Base-by-base conservation (phyloP, 1,140 invertebrate species). In the Phymorhynchus buccinoides region DNA sequence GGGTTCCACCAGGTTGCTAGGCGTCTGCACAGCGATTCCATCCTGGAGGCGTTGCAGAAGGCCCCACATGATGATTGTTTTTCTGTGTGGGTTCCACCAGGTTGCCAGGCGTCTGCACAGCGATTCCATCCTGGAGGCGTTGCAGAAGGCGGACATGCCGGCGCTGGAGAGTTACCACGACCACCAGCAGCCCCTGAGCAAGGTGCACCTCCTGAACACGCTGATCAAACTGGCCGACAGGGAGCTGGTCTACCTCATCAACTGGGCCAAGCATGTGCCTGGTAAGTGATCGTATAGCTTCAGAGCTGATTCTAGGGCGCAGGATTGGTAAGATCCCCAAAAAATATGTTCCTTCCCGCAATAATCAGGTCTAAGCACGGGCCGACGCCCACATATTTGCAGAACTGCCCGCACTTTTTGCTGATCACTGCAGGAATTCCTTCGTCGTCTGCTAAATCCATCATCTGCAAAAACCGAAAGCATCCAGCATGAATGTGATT, bases 211-310 rank as follows among this genome's bases (percentile, higher is more conserved):
- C 30, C 87, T 92, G 32, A 89, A 90, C 66, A 91, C 90, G 7
- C 88, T 93, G 30, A 87, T 91, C 52, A 91, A 91, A 85, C 80
- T 93, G 41, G 90, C 90, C 27, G 91, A 93, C 83, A 86, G 88
- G 66, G 91, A 93, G 85, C 88, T 93, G 12, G 89, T 92, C 4
- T 89, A 91, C 81, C 86, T 92, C 3, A 92, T 93, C 66, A 92
- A 90, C 87, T 93, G 92, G 92, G 91, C 92, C n/a, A 92, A 91
- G 88, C 90, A 91, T 89, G 90, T 92, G 14, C 91, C 91, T 87
- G 91, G 91, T 92, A 88, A 83, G 81, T 56, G 3, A 56, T 35
- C n/a, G n/a, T n/a, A n/a, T 75, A n/a, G n/a, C n/a, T n/a, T n/a
- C n/a, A n/a, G n/a, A n/a, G n/a, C n/a, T n/a, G n/a, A n/a, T n/a